Evolutionary conservation across 2,888 invertebrate genomes (phyloP), one percentile per base, ranked within the genome.

Genomic region (Helleia helle): DNA sequence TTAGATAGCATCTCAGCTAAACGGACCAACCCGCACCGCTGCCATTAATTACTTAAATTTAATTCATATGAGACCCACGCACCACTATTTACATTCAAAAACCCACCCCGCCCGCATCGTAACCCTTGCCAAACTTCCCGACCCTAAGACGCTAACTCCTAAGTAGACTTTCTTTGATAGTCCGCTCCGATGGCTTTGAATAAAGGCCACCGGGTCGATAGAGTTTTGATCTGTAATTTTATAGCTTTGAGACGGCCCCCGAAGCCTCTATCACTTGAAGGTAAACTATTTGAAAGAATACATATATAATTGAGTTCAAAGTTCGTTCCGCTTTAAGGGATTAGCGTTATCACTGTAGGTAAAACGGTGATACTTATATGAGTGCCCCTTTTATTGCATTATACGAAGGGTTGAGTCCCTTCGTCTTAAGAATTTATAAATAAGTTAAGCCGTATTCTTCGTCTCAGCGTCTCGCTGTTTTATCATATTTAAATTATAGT

Each of bases 401-500:
- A 84, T 59, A 65, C 70, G 77, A 79, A 77, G 83, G 83, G 79
- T 79, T 57, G 59, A 56, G 55, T 58, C 59, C 64, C 62, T 56
- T 59, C 61, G 62, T 54, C 55, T 50, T 47, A 60, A 80, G 76
- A 80, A 81, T 84, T 79, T 76, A 77, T 83, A 84, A 84, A 84
- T 84, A 83, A 84, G 79, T 83, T 81, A 83, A 70, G 60, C 79
- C 77, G 72, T 69, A 74, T 79, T 80, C 77, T 74, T 72, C 71
- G 69, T 62, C 65, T 70, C 65, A 47, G 59, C 72, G 65, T 72
- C 73, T 71, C 65, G 75, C n/a, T n/a, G 83, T 84, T 84, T 81
- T 84, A 84, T 84, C 83, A 84, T 83, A 84, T 84, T 84, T 83
- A 84, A 84, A 83, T 83, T 83, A 83, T 72, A 84, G 83, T 83